Evolutionary conservation across 2,113 vertebrate species (phyloP), one percentile per base, ranked within the genome.

Genomic region (Bothrops jararaca): DNA sequence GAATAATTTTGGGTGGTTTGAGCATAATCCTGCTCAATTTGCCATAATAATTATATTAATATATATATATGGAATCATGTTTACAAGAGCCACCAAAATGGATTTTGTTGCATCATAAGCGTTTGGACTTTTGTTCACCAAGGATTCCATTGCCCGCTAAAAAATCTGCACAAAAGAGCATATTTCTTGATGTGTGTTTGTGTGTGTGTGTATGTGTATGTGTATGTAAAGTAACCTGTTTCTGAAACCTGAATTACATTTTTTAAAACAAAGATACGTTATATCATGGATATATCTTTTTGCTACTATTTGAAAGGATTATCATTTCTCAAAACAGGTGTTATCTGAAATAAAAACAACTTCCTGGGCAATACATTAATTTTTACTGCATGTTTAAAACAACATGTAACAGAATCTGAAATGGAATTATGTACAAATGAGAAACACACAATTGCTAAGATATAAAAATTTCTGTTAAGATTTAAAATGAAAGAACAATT

Each of bases 21-120:
- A 94, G 95, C 96, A 95, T 95, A 92, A 58, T 93, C 92, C 86
- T 89, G 92, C 88, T 95, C 26, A 52, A 48, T 85, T 93, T 88
- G 86, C 8, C 94, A 60, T 94, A 95, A 93, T 95, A 93, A 95
- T 93, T 96, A 45, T 45, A 45, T 45, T 45, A 45, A 11, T 24
- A n/a, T 64, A 13, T 64, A 13, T 64, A 13, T 64, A 64, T 74
- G 60, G 60, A 12, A 69, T 12, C 29, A n/a, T 69, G 12, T 69
- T 69, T 69, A 12, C 12, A 69, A n/a, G 64, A 69, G 12, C 4
- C 64, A n/a, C 64, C 29, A 34, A 69, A 69, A 69, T 15, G 4
- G 12, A 69, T 69, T 69, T 69, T 69, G 64, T 69, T 69, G 64
- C 29, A 5, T 34, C 4, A 34, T 69, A n/a, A 29, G 12, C 11